Conservation (phyloP, 2,888 invertebrate genomes). For the Vanessa cardui region DNA sequence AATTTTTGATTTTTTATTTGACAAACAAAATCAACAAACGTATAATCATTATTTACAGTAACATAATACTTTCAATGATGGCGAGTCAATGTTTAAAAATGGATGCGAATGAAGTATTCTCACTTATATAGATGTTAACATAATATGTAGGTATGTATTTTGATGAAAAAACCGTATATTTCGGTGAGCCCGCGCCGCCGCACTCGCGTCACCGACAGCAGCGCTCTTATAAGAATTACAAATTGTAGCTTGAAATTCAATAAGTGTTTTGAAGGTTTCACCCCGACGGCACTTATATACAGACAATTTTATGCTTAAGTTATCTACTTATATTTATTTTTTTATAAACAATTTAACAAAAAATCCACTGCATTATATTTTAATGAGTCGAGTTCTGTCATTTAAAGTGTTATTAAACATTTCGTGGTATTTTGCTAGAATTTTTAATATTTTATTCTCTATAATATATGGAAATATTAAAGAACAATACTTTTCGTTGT, state of each 20-base stretch:
- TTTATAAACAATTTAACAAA: not conserved
- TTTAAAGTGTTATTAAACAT: too few relatives aligned
- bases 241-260: conserved; percentile 56
- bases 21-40: too few relatives aligned
- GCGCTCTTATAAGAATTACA: conserved; percentile 54
- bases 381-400: too few relatives aligned
- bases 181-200: conserved; percentile 29
- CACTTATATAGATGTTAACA: conserved; percentile 3
- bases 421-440: too few relatives aligned
- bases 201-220: conserved; percentile 40
- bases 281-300: conserved; percentile 35
- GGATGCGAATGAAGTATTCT: not conserved
- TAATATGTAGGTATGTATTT: conserved; percentile 21
- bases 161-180: conserved; percentile 35
- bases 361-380: not conserved
- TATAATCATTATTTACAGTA: too few relatives aligned
- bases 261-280: conserved; percentile 52
- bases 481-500: too few relatives aligned
- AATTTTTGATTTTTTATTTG: too few relatives aligned
- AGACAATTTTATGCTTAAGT: conserved; percentile 44
- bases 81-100: not conserved
- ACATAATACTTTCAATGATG: too few relatives aligned
- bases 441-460: too few relatives aligned
- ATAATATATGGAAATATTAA: too few relatives aligned
- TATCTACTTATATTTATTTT: not conserved